Evolutionary conservation across 2,113 vertebrate genomes (phyloP), one percentile per base, ranked within the genome.

Genomic region (Nipponia nippon): DNA sequence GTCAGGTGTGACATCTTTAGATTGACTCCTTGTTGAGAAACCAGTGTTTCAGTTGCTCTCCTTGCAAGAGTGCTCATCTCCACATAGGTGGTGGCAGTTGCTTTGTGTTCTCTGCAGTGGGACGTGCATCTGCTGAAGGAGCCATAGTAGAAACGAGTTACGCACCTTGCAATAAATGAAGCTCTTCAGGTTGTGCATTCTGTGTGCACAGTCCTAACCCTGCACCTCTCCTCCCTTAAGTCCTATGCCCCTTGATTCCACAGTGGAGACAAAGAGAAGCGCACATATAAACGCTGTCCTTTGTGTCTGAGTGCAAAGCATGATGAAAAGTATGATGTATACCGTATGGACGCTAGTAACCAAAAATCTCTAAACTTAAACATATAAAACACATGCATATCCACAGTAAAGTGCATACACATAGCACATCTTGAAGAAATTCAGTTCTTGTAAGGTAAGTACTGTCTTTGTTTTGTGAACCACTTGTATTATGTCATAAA

Each of bases 371-470:
- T 93, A 7, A 94, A 34, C 6, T 55, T 59, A 50, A 69, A 21
- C 5, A 2, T 25, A 9, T 14, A 15, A 61, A 58, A 11, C 25
- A 36, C 19, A 15, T 86, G 58, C 25, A 62, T 62, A 29, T 46
- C 23, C 25, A 21, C 8, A 58, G 13, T 55, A 47, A 87, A 87
- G 20, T 42, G 10, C 9, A 23, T 65, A 25, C 23, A 49, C 16
- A 8, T 52, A 69, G 32, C 5, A 27, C 46, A 53, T 66, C 27
- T 82, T 92, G n/a, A 84, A 81, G 23, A 72, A 88, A 82, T 58
- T 38, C 6, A 26, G 29, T n/a, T 93, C 53, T 77, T 80, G 8
- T 50, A 62, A 95, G 97, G 97, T 97, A 96, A 97, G 95, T 96
- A 22, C 62, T 53, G 16, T 61, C 59, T 76, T 16, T 67, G 46